Percentiles rank a stretch among this genome's conserved stretches.
phyloP scores from a whole-genome alignment of 35 echinoderm and acorn worm species.

The Apostichopus californicus region DNA sequence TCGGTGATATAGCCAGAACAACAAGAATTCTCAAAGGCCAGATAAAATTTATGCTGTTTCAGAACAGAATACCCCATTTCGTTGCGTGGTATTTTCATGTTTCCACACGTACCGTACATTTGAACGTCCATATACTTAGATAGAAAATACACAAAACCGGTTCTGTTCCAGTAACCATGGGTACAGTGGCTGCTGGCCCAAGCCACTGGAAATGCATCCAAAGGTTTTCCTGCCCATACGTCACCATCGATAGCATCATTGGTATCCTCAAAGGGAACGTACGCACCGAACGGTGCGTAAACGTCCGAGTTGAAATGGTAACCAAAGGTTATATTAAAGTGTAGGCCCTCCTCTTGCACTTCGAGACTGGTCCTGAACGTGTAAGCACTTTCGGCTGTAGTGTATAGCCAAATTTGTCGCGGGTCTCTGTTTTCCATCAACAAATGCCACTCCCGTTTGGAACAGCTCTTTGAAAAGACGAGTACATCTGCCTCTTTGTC shows the following conservation, averaged over 20 bases:
- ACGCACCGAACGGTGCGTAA: constrained; percentile 10
- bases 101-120: constrained; percentile 54
- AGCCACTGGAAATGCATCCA: constrained; percentile 27
- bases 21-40: constrained; percentile 67
- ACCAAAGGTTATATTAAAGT: background rate
- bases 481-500: background rate
- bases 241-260: background rate
- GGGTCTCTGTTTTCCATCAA: background rate
- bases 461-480: background rate
- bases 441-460: background rate
- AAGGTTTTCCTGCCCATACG: background rate
- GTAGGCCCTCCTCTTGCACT: background rate
- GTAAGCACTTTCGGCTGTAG: background rate
- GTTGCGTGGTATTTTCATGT: background rate
- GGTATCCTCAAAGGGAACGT: background rate
- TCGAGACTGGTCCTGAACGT: background rate
- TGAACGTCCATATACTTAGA: constrained; percentile 22
- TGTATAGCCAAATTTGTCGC: constrained; percentile 25
- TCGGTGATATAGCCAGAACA: constrained; percentile 68
- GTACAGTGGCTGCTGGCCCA: constrained; percentile 53
- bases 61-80: constrained; percentile 32
- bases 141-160: constrained; percentile 39
- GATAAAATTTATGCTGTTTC: constrained; percentile 63
- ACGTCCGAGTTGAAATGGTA: background rate
- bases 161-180: constrained; percentile 42